Evolutionary conservation across 2,888 invertebrate species (phyloP), one percentile per base, ranked within the genome.

Genomic region (Geophilus truncorum): DNA sequence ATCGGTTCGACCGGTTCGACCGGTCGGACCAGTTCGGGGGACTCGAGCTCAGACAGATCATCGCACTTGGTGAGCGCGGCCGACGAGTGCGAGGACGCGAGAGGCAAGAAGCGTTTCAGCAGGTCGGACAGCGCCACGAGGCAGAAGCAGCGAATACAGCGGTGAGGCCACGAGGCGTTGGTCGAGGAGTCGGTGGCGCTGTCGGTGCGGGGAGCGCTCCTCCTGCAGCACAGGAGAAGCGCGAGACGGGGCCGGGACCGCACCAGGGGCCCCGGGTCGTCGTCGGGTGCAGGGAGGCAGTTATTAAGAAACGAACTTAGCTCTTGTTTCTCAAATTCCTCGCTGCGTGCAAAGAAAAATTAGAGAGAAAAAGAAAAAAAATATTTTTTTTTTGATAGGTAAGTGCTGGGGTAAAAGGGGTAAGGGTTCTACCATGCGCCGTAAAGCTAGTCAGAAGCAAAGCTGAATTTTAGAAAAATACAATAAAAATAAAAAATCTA

Each of bases 241-340:
- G 23, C 25, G 62, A 62, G 25, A 6, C 62, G 57, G 9, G 62
- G 15, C 15, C n/a, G 62, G 62, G 23, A 15, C 62, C 9, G 12
- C 45, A 18, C n/a, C 5, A 18, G 45, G 12, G n/a, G n/a, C n/a
- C n/a, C n/a, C n/a, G n/a, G n/a, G 15, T 57, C 18, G 9, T 57
- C 7, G 23, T 12, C 25, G 10, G 4, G 62, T 5, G 15, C 18
- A 25, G 62, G 25, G 15, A 62, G 23, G 62, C 62, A 62, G 25
- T 62, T 62, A 62, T 62, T 62, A 25, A 62, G 12, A 62, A 62
- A 62, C 28, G 25, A 23, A 62, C 62, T 62, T 62, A 62, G 62
- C 62, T 62, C 28, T 62, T 62, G 62, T 62, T 62, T 62, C 25
- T 62, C 62, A 62, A 62, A 62, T 25, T 62, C 62, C 62, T 62